A percentile compares a stretch with the other conserved stretches of the same genome.
Evolutionary conservation across 1,140 invertebrate species (phyloP).

Genomic region (Micrasema longulum): DNA sequence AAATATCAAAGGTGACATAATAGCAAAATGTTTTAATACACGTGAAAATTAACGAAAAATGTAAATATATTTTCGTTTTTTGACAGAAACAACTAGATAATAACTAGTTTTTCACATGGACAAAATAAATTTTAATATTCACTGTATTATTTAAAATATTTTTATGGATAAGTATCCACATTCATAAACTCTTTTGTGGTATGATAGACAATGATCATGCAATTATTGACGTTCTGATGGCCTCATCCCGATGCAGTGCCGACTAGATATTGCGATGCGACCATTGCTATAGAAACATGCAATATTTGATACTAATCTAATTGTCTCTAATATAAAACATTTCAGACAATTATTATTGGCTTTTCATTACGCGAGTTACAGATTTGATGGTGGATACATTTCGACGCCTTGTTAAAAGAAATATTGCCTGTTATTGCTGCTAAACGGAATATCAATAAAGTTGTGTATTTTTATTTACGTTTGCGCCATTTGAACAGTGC

Average conservation of each 20-base stretch:
- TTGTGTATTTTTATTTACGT: conserved; percentile 3
- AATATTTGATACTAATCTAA: conserved; percentile 20
- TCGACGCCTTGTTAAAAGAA: conserved; percentile 15
- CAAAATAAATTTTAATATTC: too few species aligned
- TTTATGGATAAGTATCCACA: neutral
- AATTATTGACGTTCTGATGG: neutral
- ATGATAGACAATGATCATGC: conserved; percentile 23
- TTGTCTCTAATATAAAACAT: neutral
- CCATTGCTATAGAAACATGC: conserved; percentile 34
- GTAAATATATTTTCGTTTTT: neutral
- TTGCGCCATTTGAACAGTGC: conserved; percentile 26
- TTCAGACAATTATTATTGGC: neutral
- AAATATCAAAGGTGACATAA: conserved; percentile 4
- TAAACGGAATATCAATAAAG: conserved; percentile 32
- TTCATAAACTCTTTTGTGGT: neutral
- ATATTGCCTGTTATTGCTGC: conserved; percentile 21
- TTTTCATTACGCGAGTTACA: neutral
- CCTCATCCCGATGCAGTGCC: conserved; percentile 1
- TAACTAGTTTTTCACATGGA: too few species aligned
- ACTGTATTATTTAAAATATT: conserved; percentile 1
- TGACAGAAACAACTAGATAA: too few species aligned
- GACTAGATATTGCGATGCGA: conserved; percentile 25
- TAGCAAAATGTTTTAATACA: neutral
- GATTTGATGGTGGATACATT: neutral
- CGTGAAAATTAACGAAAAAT: neutral